phyloP scores from a whole-genome alignment of 2,113 vertebrate species.

The Smithornis capensis region DNA sequence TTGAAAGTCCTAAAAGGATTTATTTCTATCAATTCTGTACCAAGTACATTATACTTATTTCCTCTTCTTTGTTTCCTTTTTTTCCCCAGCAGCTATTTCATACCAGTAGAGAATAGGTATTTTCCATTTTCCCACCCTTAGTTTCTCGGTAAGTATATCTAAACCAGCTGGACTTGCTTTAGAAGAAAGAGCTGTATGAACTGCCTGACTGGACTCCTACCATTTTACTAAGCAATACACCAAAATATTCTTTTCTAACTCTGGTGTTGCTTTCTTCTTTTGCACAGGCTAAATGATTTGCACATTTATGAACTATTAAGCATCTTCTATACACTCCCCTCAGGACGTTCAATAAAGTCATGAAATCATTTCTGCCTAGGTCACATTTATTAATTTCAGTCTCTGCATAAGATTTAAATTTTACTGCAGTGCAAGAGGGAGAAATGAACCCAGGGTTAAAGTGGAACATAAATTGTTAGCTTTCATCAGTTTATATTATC shows the following conservation, averaged over 20 bases:
- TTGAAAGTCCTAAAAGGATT: not conserved
- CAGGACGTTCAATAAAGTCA: slow-evolving; percentile 42
- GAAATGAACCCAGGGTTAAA: slow-evolving; percentile 52
- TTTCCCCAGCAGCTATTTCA: not conserved
- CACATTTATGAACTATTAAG: slow-evolving; percentile 56
- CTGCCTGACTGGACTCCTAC: not conserved
- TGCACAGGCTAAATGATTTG: slow-evolving; percentile 3
- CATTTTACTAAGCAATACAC: not conserved
- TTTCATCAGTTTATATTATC: slow-evolving; percentile 23
- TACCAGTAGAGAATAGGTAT: not conserved
- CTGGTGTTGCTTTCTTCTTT: not conserved
- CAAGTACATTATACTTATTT: not conserved
- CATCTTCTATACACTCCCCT: slow-evolving; percentile 13
- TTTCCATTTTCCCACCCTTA: not conserved
- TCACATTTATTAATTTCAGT: slow-evolving; percentile 59
- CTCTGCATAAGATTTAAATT: slow-evolving; percentile 60
- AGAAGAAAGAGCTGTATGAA: not conserved
- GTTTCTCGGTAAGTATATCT: not conserved
- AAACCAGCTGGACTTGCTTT: not conserved
- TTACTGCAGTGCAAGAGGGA: slow-evolving; percentile 11
- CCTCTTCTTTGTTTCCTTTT: not conserved
- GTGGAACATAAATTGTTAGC: slow-evolving; percentile 31
- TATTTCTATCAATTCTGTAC: not conserved
- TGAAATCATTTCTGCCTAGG: slow-evolving; percentile 56
- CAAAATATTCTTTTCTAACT: not conserved